Conservation (phyloP, 2,888 invertebrate species). For the Watsonalla binaria region DNA sequence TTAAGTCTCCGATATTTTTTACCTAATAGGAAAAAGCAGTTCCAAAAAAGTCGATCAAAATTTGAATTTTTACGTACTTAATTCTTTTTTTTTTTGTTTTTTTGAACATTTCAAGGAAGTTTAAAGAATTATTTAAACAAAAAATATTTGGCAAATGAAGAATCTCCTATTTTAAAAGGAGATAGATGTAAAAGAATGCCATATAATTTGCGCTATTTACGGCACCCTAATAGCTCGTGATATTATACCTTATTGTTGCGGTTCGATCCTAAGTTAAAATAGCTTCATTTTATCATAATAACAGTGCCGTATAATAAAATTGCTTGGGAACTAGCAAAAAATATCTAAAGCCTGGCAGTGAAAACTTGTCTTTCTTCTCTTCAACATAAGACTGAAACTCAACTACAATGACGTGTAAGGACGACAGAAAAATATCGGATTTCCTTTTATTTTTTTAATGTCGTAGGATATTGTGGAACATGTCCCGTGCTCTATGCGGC, state of each 20-base stretch:
- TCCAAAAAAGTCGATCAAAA: too few species aligned
- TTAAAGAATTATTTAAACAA: too few species aligned
- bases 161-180: too few species aligned
- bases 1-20: too few species aligned
- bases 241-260: constrained; percentile 40
- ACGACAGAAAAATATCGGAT: constrained; percentile 39
- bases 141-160: too few species aligned
- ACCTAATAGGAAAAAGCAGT: too few species aligned
- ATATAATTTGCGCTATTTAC: constrained; percentile 20
- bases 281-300: constrained; percentile 48
- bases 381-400: constrained; percentile 16
- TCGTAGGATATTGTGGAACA: constrained; percentile 47
- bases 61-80: too few species aligned
- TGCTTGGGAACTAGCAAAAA: constrained; percentile 39
- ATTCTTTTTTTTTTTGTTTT: too few species aligned
- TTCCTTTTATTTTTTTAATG: constrained; percentile 41
- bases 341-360: constrained; percentile 6
- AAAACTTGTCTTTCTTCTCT: constrained; percentile 15
- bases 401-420: constrained; percentile 34
- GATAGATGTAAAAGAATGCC: neutral
- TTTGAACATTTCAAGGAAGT: too few species aligned
- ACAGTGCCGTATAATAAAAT: constrained; percentile 53
- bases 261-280: constrained; percentile 46
- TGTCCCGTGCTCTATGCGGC: constrained; percentile 57
- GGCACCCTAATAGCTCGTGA: constrained; percentile 11